Conservation (phyloP, 1,140 invertebrate genomes). For the Oedothorax gibbosus region DNA sequence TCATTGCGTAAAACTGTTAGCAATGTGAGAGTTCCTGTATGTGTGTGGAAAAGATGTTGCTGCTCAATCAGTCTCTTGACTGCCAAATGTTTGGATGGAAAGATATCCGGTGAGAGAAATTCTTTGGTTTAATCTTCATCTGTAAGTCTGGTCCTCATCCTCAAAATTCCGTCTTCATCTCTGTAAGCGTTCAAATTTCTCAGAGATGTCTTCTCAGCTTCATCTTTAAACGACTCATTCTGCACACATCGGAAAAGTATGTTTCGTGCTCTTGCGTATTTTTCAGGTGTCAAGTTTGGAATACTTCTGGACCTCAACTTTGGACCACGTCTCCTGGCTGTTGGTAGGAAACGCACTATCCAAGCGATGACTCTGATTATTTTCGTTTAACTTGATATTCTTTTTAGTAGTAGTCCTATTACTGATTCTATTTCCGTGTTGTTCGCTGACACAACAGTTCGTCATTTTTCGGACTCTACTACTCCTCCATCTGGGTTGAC, state of each 20-base stretch:
- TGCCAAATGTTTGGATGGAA: slow-evolving; percentile 25
- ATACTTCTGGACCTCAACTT: neutral
- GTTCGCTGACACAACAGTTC: neutral
- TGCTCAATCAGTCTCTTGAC: slow-evolving; percentile 27
- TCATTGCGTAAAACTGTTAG: slow-evolving; percentile 16
- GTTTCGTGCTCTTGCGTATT: neutral
- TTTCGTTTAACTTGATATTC: too few species aligned
- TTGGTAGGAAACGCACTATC: neutral
- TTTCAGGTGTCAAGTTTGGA: neutral
- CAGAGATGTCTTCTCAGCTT: slow-evolving; percentile 5
- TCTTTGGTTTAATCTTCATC: slow-evolving; percentile 32
- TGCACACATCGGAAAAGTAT: neutral
- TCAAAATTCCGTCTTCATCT: slow-evolving; percentile 21
- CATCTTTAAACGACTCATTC: slow-evolving; percentile 14
- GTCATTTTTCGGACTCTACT: slow-evolving; percentile 11
- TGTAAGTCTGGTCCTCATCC: slow-evolving; percentile 26
- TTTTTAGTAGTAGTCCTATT: too few species aligned
- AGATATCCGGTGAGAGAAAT: slow-evolving; percentile 19
- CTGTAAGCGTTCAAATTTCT: slow-evolving; percentile 11
- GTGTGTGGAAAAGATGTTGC: slow-evolving; percentile 29
- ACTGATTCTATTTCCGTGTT: too few species aligned
- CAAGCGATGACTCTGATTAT: neutral
- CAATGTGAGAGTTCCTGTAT: slow-evolving; percentile 17
- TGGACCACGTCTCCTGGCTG: neutral
- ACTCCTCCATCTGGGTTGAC: slow-evolving; percentile 5